Conservation (phyloP, 2,113 vertebrate species). For the Phycodurus eques region DNA sequence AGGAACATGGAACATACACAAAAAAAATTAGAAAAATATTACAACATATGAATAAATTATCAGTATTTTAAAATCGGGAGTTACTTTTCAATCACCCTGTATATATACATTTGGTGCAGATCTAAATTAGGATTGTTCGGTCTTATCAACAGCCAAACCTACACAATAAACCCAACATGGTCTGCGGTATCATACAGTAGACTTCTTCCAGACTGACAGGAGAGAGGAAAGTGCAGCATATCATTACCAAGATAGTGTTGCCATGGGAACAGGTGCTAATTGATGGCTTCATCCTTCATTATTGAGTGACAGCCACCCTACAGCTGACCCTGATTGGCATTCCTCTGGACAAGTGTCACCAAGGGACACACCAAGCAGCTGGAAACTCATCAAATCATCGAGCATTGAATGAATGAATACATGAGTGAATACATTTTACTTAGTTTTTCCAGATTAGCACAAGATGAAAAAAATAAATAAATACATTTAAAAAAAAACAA, state of each 20-base stretch:
- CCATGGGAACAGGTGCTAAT: conserved; percentile 70
- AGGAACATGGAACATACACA: no score
- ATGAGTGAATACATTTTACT: background rate
- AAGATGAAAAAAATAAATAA: no score
- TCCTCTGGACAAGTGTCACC: conserved; percentile 64
- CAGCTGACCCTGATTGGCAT: conserved; percentile 53
- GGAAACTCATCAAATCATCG: conserved; percentile 30
- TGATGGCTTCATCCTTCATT: conserved; percentile 68
- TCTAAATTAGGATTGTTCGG: background rate
- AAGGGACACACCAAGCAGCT: conserved; percentile 32
- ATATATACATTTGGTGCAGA: background rate
- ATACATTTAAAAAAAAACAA: background rate
- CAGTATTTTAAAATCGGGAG: no score
- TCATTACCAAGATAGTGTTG: conserved; percentile 59
- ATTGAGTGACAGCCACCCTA: conserved; percentile 62
- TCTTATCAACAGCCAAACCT: background rate
- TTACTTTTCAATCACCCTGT: no score
- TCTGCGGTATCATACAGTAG: background rate
- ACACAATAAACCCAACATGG: conserved; percentile 4
- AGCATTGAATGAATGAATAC: background rate
- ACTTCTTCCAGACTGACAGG: conserved; percentile 8
- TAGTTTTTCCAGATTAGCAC: background rate
- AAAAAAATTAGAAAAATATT: no score
- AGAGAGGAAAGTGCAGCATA: conserved; percentile 26
- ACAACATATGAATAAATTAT: no score